A percentile compares a stretch with the other conserved stretches of the same genome.
These are phyloP conservation scores for Drosophila acutilabella DNA, from an alignment of 2,888 invertebrate species.

Conservation along the genomic window DNA sequence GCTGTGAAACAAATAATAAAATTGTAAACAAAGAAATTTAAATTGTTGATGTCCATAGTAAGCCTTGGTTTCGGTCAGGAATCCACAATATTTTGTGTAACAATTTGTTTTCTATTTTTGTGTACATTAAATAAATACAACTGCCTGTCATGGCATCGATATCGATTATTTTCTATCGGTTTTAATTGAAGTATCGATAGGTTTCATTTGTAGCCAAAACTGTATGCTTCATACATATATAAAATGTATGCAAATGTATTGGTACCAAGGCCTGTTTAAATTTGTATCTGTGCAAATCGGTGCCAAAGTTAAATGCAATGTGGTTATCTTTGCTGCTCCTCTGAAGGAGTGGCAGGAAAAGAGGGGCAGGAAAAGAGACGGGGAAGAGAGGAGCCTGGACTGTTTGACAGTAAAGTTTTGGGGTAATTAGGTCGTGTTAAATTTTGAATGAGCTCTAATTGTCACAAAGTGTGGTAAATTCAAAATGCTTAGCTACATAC, in stretches of 20 bases:
- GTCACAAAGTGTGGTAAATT: slow-evolving; percentile 45
- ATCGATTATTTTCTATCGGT: no score
- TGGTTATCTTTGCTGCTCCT: slow-evolving; percentile 25
- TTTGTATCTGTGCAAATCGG: slow-evolving; percentile 31
- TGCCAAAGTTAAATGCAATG: slow-evolving; percentile 59
- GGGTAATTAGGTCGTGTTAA: slow-evolving; percentile 63
- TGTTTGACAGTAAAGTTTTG: slow-evolving; percentile 53
- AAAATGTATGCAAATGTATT: neutral
- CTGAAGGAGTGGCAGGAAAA: neutral
- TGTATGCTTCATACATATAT: no score
- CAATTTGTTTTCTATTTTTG: no score
- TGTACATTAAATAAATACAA: no score
- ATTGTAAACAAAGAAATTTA: no score
- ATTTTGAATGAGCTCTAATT: slow-evolving; percentile 54
- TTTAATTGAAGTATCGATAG: no score
- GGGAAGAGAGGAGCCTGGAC: slow-evolving; percentile 3
- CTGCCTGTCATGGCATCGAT: no score
- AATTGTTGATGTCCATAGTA: no score
- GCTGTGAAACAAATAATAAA: neutral
- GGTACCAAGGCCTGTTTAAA: slow-evolving; percentile 5
- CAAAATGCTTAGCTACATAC: slow-evolving; percentile 14
- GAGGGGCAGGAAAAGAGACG: neutral
- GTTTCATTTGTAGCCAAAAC: no score
- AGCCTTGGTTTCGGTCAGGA: no score
- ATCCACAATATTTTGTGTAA: no score